Evolutionary conservation across 2,113 vertebrate genomes (phyloP), one percentile per base, ranked within the genome.

Genomic region (Chelonoidis abingdonii): DNA sequence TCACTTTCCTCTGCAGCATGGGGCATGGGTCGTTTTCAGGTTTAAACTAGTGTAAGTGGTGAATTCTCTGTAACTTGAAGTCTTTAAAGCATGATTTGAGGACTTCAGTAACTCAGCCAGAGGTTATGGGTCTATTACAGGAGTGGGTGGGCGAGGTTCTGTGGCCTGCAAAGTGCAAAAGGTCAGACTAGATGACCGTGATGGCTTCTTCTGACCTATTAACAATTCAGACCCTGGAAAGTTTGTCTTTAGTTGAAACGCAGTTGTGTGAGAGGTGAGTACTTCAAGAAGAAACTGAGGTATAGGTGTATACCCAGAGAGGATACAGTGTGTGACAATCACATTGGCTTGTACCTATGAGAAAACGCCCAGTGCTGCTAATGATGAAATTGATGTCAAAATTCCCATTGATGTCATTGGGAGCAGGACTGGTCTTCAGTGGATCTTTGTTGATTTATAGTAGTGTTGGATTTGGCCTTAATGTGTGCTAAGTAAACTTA

Each of bases 381-480:
- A 72, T 7, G n/a, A 14, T 5, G 44, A 72, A 79, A n/a, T n/a
- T 81, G 44, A 72, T 13, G 10, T 86, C 59, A 21, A 52, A 79
- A 47, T 9, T 82, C 8, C 3, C 8, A 1, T 81, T 27, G 76
- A 0, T 35, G 41, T 88, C 50, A 25, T 4, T 52, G 8, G 24
- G 31, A 86, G 27, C 6, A 84, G 44, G 76, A 24, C 19, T 47
- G 31, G 0, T 72, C 88, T 90, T n/a, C 59, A 25, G n/a, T 16
- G 22, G 72, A 83, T 27, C 0, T 2, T 16, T 29, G 35, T 4
- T 24, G 5, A 27, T 79, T 88, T 21, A 3, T 10, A 21, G 27
- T 38, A 72, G 2, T 72, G 11, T 6, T 6, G 10, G 2, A 41
- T 5, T 2, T 29, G 19, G 2, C 29, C 10, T 8, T 47, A 1